Percentiles rank a stretch among this genome's conserved stretches.
phyloP scores from a whole-genome alignment of 92 coral and sea anemone species.

The Zoanthus solanderi region DNA sequence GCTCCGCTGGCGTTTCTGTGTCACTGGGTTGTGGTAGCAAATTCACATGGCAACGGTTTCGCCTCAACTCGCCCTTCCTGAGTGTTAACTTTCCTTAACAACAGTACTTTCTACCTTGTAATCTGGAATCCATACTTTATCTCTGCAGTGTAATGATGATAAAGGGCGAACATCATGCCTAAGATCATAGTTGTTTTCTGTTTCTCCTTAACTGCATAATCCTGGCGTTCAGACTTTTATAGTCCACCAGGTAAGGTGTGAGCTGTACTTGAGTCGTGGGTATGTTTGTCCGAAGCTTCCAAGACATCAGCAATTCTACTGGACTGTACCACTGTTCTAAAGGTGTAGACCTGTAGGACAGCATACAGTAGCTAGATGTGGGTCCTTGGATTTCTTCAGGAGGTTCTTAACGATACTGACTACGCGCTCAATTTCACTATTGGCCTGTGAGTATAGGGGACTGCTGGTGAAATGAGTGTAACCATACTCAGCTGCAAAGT shows the following conservation, averaged over 20 bases:
- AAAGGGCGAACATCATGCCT: too few relatives aligned
- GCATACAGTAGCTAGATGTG: neutral
- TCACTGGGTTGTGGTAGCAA: too few relatives aligned
- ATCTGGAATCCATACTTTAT: too few relatives aligned
- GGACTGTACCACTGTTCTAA: neutral
- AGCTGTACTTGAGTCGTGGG: neutral
- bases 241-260: slow-evolving; percentile 8
- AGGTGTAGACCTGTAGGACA: slow-evolving; percentile 1
- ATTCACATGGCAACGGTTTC: too few relatives aligned
- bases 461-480: slow-evolving; percentile 24
- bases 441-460: slow-evolving; percentile 23
- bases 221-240: neutral
- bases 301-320: too few relatives aligned
- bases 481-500: slow-evolving; percentile 25
- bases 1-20: too few relatives aligned
- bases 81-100: neutral
- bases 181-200: too few relatives aligned
- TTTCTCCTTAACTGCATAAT: neutral
- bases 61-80: neutral
- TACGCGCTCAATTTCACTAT: slow-evolving; percentile 17
- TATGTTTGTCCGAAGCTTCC: neutral
- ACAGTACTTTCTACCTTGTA: too few relatives aligned
- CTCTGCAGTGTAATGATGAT: too few relatives aligned
- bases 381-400: slow-evolving; percentile 21
- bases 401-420: slow-evolving; percentile 4